These are phyloP conservation scores for Balanococcus diminutus DNA, from an alignment of 2,888 invertebrate genomes.

Conservation along the genomic window DNA sequence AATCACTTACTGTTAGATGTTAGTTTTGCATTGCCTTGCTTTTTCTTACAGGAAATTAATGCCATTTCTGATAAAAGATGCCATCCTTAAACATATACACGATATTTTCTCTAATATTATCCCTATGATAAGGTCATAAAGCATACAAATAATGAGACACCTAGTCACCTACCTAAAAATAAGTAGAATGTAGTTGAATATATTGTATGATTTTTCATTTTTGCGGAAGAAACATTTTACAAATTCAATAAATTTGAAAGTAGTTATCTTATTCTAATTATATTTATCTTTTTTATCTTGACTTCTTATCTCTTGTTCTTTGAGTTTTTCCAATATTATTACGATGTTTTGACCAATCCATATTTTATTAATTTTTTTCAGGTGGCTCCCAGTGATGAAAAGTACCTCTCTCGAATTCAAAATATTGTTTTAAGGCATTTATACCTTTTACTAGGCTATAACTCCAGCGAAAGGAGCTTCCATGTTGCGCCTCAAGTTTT, in stretches of 20 bases:
- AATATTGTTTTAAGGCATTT: slow-evolving; percentile 88
- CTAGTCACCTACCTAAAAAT: not conserved
- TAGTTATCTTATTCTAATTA: too few species aligned
- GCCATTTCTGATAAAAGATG: not conserved
- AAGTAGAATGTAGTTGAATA: not conserved
- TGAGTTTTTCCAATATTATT: too few species aligned
- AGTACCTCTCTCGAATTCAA: slow-evolving; percentile 77
- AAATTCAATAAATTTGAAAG: too few species aligned
- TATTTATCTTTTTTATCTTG: too few species aligned
- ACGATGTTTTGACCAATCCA: too few species aligned
- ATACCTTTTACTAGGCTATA: slow-evolving; percentile 90
- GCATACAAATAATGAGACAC: not conserved
- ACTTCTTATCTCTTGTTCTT: too few species aligned
- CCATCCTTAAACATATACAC: not conserved
- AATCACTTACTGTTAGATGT: not conserved
- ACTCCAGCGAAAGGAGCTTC: slow-evolving; percentile 86
- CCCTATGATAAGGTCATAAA: not conserved
- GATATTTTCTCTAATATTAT: not conserved
- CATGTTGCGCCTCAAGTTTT: slow-evolving; percentile 86
- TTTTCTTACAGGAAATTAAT: not conserved
- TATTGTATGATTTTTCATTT: not conserved
- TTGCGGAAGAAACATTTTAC: not conserved
- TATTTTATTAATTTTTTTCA: slow-evolving; percentile 61
- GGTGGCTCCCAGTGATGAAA: slow-evolving; percentile 87
- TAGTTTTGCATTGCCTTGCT: not conserved